phyloP scores from a whole-genome alignment of 2,113 vertebrate species.

The Clupea harengus region DNA sequence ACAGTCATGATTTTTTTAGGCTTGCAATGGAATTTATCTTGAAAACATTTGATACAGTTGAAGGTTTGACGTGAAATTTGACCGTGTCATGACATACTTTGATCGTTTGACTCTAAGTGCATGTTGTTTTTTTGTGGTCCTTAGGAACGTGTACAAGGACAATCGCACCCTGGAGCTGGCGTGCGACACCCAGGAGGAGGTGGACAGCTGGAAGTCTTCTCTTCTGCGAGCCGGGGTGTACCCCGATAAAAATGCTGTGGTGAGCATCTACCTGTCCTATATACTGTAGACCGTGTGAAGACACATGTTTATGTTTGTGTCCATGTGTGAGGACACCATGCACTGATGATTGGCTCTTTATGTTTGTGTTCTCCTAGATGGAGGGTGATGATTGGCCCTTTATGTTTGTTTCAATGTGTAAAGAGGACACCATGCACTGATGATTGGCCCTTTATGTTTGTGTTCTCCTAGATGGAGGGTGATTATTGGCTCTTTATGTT shows the following conservation, averaged over 20 bases:
- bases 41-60: neutral
- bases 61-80: neutral
- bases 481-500: constrained; percentile 54
- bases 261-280: constrained; percentile 61
- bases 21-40: neutral
- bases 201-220: constrained; percentile 98
- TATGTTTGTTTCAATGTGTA: too few relatives aligned
- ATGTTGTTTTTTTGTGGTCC: neutral
- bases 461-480: constrained; percentile 64
- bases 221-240: constrained; percentile 93
- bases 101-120: neutral
- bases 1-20: neutral
- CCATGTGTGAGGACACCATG: neutral
- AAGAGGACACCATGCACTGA: neutral
- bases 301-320: too few relatives aligned
- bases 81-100: neutral
- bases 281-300: neutral
- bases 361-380: constrained; percentile 55
- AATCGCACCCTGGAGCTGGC: constrained; percentile 94
- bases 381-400: constrained; percentile 63
- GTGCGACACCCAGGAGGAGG: constrained; percentile 93
- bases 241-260: constrained; percentile 88
- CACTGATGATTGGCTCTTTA: neutral
- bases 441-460: neutral
- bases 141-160: constrained; percentile 97